A percentile compares a stretch with the other conserved stretches of the same genome.
Conservation (phyloP, 2,113 vertebrate genomes). For the Podarcis raffonei region DNA sequence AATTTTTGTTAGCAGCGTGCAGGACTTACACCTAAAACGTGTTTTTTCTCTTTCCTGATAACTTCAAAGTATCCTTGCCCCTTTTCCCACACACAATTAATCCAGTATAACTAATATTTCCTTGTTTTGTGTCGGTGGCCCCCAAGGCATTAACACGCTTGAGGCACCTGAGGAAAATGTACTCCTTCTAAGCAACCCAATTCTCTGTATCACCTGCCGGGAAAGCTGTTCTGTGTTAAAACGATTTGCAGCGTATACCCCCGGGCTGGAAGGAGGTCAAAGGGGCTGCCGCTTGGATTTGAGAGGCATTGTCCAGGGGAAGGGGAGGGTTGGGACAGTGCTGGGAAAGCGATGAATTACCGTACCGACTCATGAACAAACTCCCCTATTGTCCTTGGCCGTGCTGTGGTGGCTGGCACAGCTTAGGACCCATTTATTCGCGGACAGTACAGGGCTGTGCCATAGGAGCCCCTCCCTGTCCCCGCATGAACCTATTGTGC, state of each 20-base stretch:
- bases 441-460: neutral
- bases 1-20: neutral
- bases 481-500: fast-evolving
- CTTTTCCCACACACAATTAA: neutral
- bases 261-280: neutral
- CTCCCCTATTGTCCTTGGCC: constrained; percentile 51
- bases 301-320: neutral
- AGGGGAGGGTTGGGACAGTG: neutral
- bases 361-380: constrained; percentile 48
- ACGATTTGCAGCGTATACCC: neutral
- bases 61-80: neutral
- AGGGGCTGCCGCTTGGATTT: neutral
- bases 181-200: neutral
- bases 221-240: neutral
- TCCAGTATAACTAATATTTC: neutral
- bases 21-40: neutral
- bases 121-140: neutral
- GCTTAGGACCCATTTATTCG: constrained; percentile 55
- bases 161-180: neutral
- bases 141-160: neutral
- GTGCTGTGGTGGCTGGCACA: constrained; percentile 46
- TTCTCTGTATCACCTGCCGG: neutral
- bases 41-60: neutral
- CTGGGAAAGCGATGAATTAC: neutral
- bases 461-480: neutral